Percentiles rank a stretch among this genome's conserved stretches.
Evolutionary conservation across 2,888 invertebrate species (phyloP).

Genomic region (Ornithoptera priamus): DNA sequence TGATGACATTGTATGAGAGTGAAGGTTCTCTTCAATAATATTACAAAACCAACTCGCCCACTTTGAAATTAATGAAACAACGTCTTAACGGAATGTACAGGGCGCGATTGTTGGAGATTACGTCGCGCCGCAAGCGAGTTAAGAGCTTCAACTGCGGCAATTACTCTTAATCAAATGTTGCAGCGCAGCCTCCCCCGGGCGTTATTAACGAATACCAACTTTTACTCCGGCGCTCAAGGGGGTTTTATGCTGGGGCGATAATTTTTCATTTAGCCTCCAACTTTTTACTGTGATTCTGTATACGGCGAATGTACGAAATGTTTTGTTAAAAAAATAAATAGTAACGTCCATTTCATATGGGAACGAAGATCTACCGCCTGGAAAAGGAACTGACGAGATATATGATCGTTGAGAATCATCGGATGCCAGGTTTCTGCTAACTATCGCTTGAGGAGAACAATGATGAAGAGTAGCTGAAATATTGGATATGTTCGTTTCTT

Average conservation of each 20-base stretch:
- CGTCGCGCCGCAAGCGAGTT: conserved; percentile 20
- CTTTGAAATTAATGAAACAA: conserved; percentile 15
- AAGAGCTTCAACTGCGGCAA: conserved; percentile 31
- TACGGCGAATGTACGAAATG: neutral
- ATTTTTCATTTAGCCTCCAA: conserved; percentile 18
- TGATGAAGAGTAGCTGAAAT: too few relatives aligned
- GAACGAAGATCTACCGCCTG: too few relatives aligned
- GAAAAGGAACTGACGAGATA: too few relatives aligned
- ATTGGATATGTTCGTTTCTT: too few relatives aligned
- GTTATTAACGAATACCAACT: conserved; percentile 37
- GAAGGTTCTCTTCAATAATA: neutral
- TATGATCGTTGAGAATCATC: too few relatives aligned
- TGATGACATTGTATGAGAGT: neutral
- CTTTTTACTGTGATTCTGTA: conserved; percentile 10
- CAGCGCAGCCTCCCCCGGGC: conserved; percentile 30
- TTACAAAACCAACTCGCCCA: conserved; percentile 1
- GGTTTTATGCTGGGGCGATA: conserved; percentile 24
- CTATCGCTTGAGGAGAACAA: too few relatives aligned
- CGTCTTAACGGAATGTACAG: conserved; percentile 18
- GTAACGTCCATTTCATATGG: too few relatives aligned
- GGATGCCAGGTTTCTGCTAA: too few relatives aligned
- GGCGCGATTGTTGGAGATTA: conserved; percentile 14
- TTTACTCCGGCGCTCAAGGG: conserved; percentile 30
- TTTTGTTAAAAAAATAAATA: neutral
- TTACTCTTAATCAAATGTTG: conserved; percentile 35